Base-by-base conservation (phyloP, 2,888 invertebrate genomes). In the Agriopis leucophaearia region DNA sequence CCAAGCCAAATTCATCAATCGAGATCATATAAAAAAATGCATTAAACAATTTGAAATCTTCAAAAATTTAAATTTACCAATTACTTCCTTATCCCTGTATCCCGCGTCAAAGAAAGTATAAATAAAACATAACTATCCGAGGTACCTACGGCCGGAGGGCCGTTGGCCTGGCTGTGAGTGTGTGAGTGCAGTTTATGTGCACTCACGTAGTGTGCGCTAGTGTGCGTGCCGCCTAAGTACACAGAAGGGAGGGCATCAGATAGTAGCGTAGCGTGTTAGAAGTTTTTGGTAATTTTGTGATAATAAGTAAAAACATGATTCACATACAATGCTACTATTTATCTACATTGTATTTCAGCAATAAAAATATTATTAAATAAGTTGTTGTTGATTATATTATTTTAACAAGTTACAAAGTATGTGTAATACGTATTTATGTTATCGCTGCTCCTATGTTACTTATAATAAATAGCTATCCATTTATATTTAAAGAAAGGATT, bases 81-180 rank as follows among this genome's bases (percentile, higher is more conserved):
- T 78, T 83, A 77, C 89, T 59, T 47, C 82, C 74, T 72, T 85
- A 61, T 85, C 64, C 78, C 67, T 69, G 71, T 80, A 80, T 79
- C 85, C 83, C 86, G 80, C 72, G 72, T 72, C 77, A 88, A 91
- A 91, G 92, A 92, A 91, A 92, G 92, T 92, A 92, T 92, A 93
- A 93, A 94, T 92, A 93, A 92, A 92, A 92, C 91, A 91, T 90
- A 89, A 91, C 87, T 87, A 90, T 84, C 59, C 70, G 72, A 44
- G 64, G 64, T 79, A 80, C 81, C 81, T 81, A 78, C 85, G 27
- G 27, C 27, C 27, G 81, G 82, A 86, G 91, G 93, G 93, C 92
- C 92, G 92, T 91, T 92, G 92, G 88, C 91, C 92, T 66, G 73
- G 42, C 57, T 47, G 86, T 83, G 88, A 81, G 85, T 69, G 90